Conservation (phyloP, 2,888 invertebrate genomes). For the Orchesellides sinensis region DNA sequence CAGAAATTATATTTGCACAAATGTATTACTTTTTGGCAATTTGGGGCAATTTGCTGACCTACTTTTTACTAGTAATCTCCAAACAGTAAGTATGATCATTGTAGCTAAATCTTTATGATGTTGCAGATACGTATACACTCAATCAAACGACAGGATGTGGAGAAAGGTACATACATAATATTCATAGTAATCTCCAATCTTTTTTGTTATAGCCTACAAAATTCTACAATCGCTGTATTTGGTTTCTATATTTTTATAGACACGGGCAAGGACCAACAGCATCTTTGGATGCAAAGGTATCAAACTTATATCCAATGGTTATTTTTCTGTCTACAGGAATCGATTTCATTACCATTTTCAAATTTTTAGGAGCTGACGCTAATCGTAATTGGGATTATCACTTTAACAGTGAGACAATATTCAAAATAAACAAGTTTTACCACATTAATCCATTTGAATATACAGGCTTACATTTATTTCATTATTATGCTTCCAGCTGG, state of each 20-base stretch:
- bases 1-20: too few relatives aligned
- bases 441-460: background rate
- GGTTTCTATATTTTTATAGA: conserved; percentile 46
- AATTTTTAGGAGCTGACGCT: conserved; percentile 66
- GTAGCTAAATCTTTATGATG: background rate
- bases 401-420: conserved; percentile 49
- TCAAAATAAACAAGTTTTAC: background rate
- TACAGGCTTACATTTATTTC: background rate
- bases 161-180: conserved; percentile 60
- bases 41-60: background rate
- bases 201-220: background rate
- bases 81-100: background rate
- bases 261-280: conserved; percentile 61
- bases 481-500: conserved; percentile 53
- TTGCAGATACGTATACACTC: conserved; percentile 82
- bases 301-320: too few relatives aligned
- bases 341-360: background rate
- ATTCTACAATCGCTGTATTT: background rate
- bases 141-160: conserved; percentile 77
- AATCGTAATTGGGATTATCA: conserved; percentile 72
- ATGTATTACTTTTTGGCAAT: too few relatives aligned
- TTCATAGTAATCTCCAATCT: background rate
- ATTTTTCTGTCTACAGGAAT: too few relatives aligned
- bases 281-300: conserved; percentile 67
- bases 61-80: background rate